Base-by-base conservation (phyloP, 1,140 invertebrate genomes). In the Charaxes varanes region DNA sequence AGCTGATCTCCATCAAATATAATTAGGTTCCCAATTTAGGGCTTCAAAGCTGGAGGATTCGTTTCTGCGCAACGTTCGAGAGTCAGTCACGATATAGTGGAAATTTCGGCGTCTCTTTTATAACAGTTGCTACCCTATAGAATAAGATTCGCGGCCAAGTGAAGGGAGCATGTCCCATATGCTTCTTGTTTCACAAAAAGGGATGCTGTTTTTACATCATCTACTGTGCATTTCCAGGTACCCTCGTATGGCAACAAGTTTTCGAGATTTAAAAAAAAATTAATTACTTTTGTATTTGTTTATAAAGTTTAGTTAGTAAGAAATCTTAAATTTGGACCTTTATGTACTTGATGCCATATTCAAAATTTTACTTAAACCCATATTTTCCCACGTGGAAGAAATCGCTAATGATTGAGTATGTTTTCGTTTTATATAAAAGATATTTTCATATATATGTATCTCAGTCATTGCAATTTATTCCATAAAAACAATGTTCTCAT, bases 191-290 rank as follows among this genome's bases (percentile, higher is more conserved):
- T 47, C 63, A 56, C 58, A 52, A 57, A 62, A n/a, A 49, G 31
- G 63, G 66, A 68, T 64, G 71, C 69, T 60, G 76, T 74, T 53
- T 62, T 68, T 65, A 73, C 67, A 61, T 64, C 73, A 74, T 69
- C 74, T 67, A 65, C 73, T 63, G 54, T 78, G 61, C 65, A 56
- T 73, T 77, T 81, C 54, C 77, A 81, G 77, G 73, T 81, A 81
- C 64, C 69, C 65, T 62, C 48, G 57, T 56, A 55, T 69, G 67
- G 63, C 54, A 73, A 59, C 65, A 68, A 66, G 66, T 62, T 45
- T 57, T 47, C 2, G 15, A 22, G n/a, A n/a, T n/a, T n/a, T n/a
- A n/a, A n/a, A n/a, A n/a, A n/a, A n/a, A n/a, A n/a, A n/a, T n/a
- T n/a, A n/a, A 28, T 8, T 22, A 34, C 21, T 45, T 19, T 5